These are phyloP conservation scores for Syngnathoides biaculeatus DNA, from an alignment of 2,113 vertebrate genomes.

Conservation along the genomic window DNA sequence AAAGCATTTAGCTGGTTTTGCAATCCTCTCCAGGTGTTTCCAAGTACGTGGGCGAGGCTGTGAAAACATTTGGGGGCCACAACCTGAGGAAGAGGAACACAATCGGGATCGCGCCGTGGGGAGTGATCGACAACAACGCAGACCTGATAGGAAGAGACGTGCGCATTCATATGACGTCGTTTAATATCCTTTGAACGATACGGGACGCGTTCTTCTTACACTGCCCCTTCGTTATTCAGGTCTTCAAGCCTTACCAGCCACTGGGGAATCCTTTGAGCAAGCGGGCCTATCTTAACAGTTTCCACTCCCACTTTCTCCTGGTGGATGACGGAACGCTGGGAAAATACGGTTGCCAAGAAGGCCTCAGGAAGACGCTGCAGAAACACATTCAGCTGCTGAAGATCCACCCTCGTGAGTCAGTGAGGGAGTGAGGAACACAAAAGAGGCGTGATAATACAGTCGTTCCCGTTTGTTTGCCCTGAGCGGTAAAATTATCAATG, in stretches of 20 bases:
- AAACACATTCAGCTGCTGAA: conserved; percentile 86
- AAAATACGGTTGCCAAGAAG: conserved; percentile 87
- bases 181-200: background rate
- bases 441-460: background rate
- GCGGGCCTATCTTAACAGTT: conserved; percentile 85
- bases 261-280: conserved; percentile 90
- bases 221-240: conserved; percentile 62
- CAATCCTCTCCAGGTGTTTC: conserved; percentile 80
- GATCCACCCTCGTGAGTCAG: conserved; percentile 85
- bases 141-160: conserved; percentile 93
- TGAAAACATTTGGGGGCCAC: conserved; percentile 82
- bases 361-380: conserved; percentile 84
- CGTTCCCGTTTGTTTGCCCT: background rate
- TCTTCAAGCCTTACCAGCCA: conserved; percentile 86
- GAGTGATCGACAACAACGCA: conserved; percentile 87
- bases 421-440: background rate
- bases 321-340: conserved; percentile 92
- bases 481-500: background rate
- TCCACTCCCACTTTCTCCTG: conserved; percentile 93
- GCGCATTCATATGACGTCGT: conserved; percentile 51
- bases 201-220: background rate
- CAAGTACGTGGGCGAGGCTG: conserved; percentile 87
- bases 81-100: conserved; percentile 85
- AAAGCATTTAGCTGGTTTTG: conserved; percentile 13
- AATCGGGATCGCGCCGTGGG: conserved; percentile 91